A percentile compares a stretch with the other conserved stretches of the same genome.
phyloP scores from a whole-genome alignment of 2,113 vertebrate genomes.

The Oreochromis aureus region DNA sequence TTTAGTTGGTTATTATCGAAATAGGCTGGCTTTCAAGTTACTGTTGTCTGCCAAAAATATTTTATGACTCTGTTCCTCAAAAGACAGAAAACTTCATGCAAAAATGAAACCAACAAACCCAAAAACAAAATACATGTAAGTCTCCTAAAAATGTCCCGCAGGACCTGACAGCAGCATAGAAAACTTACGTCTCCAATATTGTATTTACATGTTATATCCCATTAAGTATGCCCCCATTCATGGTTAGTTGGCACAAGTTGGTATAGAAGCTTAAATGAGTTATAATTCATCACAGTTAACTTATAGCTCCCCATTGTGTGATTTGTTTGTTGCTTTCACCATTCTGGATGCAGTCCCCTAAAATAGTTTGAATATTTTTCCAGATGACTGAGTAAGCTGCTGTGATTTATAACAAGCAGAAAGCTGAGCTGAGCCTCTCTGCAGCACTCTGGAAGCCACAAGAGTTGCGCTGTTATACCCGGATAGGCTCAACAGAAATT shows the following conservation, averaged over 20 bases:
- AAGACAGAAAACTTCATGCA: neutral
- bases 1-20: neutral
- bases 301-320: neutral
- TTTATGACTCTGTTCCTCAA: neutral
- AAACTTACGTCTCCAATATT: neutral
- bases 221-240: neutral
- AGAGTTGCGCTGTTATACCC: slow-evolving; percentile 13
- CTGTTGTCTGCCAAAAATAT: neutral
- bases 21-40: neutral
- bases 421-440: neutral
- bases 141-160: neutral
- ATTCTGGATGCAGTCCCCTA: neutral
- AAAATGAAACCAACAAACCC: rapidly evolving
- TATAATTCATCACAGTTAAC: neutral
- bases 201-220: neutral
- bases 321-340: neutral
- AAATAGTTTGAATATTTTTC: slow-evolving; percentile 5
- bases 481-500: slow-evolving; percentile 8
- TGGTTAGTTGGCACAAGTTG: neutral
- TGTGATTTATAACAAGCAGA: slow-evolving; percentile 32
- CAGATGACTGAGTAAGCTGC: neutral
- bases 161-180: neutral
- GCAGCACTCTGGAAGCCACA: slow-evolving; percentile 7
- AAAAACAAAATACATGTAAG: neutral
- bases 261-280: neutral